Base-by-base conservation (phyloP, 2,113 vertebrate species). In the Actinemys pallida region DNA sequence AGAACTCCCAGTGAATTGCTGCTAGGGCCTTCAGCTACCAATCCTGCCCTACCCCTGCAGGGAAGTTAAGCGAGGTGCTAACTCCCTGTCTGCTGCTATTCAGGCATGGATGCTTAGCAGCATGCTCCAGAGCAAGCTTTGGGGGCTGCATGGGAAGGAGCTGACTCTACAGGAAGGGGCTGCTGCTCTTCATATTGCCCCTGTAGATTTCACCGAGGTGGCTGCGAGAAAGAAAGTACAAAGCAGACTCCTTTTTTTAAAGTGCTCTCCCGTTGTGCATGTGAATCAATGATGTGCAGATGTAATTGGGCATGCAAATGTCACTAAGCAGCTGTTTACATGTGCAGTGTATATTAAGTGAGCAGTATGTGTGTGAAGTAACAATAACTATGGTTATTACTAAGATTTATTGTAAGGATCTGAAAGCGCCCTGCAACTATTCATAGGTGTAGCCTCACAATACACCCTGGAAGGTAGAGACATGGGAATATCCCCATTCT, bases 301-400 rank as follows among this genome's bases (percentile, higher is more conserved):
- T 94, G 96, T 96, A 97, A 97, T 97, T 96, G 96, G 95, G 97
- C 87, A 6, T 96, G 91, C 93, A 96, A 65, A 96, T 94, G 95
- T 94, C 96, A 94, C 95, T 81, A 29, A 91, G 92, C 94, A 54
- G 91, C 95, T 96, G 93, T 96, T 96, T 94, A 93, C 93, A 94
- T 92, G 97, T 86, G 85, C 91, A 5, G 83, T 50, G 91, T 78
- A 78, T 94, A 52, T 90, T 92, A 95, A 83, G 86, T 80, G 69
- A 91, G 86, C 50, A 5, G 56, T 76, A 19, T 89, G 83, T 87
- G 84, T 92, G 92, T 83, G 53, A 81, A 83, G 84, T n/a, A 94
- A 31, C 49, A 22, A 59, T 6, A 4, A 84, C 50, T 59, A 5
- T 39, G n/a, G 65, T 39, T 69, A 54, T 93, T 24, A 35, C 57